Evolutionary conservation across 2,797 vertebrate species (phyloP).

Genomic region (Clarias platycephalus): DNA sequence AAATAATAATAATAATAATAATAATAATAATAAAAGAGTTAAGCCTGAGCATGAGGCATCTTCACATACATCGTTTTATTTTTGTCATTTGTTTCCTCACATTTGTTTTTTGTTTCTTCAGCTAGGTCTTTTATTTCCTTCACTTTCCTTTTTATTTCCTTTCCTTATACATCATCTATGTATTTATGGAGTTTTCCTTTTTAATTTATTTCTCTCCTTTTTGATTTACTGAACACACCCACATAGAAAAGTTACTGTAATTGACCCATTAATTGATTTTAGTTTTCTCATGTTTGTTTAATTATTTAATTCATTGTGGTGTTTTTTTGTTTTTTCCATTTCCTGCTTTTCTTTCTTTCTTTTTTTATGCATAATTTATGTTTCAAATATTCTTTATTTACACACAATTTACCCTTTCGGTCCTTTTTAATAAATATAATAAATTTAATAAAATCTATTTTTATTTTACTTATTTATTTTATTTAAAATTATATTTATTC

Average conservation of each 20-base stretch:
- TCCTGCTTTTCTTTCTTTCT: neutral
- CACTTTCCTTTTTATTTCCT: neutral
- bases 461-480: neutral
- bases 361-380: neutral
- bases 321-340: neutral
- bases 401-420: neutral
- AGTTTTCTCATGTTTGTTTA: neutral
- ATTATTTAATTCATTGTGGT: neutral
- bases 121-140: neutral
- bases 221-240: neutral
- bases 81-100: neutral
- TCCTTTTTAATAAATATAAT: too few relatives aligned
- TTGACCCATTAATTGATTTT: neutral
- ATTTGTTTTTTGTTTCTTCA: neutral
- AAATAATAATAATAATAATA: too few relatives aligned
- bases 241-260: neutral
- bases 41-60: neutral
- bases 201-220: neutral
- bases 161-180: neutral
- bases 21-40: too few relatives aligned
- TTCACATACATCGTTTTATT: neutral
- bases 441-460: too few relatives aligned
- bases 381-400: neutral
- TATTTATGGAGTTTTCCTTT: neutral
- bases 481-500: neutral